phyloP scores from a whole-genome alignment of 92 coral and sea anemone species.

The Porites lobata region DNA sequence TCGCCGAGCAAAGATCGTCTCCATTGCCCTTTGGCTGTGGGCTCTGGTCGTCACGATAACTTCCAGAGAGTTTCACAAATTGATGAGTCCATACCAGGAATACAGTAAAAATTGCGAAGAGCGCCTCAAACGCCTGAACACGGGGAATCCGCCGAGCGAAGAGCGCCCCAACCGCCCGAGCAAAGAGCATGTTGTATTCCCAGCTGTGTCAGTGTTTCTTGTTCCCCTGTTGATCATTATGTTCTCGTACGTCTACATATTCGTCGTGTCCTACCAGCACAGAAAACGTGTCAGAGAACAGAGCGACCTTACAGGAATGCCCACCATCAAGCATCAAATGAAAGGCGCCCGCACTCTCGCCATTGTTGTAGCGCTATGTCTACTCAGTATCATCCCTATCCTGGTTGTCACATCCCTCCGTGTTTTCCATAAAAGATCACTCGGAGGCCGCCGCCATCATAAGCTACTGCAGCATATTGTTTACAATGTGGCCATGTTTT shows the following conservation, averaged over 20 bases:
- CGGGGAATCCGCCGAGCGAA: too few species aligned
- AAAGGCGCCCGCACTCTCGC: constrained; percentile 61
- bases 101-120: too few species aligned
- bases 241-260: constrained; percentile 24
- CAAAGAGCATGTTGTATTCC: not conserved
- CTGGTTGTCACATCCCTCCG: constrained; percentile 33
- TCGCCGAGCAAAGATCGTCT: too few species aligned
- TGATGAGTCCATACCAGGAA: too few species aligned
- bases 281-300: not conserved
- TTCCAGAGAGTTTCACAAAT: too few species aligned
- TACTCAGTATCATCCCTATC: constrained; percentile 49
- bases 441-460: not conserved
- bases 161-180: too few species aligned
- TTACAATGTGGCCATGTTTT: too few species aligned
- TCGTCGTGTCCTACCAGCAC: constrained; percentile 5
- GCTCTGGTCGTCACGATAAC: too few species aligned
- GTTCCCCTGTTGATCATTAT: constrained; percentile 15
- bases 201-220: not conserved
- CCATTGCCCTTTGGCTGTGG: too few species aligned
- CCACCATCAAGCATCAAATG: constrained; percentile 20
- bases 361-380: constrained; percentile 45
- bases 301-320: not conserved
- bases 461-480: not conserved
- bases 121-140: too few species aligned
- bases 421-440: not conserved